Percentiles rank a stretch among this genome's conserved stretches.
Evolutionary conservation across 2,113 vertebrate species (phyloP).

Genomic region (Poeciliopsis prolifica): DNA sequence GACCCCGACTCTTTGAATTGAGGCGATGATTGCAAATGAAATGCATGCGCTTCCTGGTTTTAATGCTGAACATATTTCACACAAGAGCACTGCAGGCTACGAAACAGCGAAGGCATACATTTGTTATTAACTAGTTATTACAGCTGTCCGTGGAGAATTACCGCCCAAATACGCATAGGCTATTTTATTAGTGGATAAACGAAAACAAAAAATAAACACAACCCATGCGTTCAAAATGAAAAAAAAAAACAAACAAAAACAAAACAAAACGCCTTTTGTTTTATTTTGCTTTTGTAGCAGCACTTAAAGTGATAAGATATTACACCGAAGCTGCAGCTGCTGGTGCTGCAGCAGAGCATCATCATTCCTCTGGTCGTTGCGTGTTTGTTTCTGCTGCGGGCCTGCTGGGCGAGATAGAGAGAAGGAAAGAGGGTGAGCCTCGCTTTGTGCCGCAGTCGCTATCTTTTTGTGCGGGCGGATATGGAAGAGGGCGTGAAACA

Average conservation of each 20-base stretch:
- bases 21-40: constrained; percentile 64
- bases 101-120: constrained; percentile 15
- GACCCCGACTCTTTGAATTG: constrained; percentile 62
- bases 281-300: constrained; percentile 39
- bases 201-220: not conserved
- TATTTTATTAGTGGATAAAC: constrained; percentile 25
- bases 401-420: constrained; percentile 74
- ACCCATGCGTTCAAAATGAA: no score
- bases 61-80: constrained; percentile 45
- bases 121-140: constrained; percentile 31
- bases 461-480: constrained; percentile 79
- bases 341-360: constrained; percentile 49
- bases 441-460: constrained; percentile 73
- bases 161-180: constrained; percentile 15
- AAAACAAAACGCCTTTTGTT: constrained; percentile 35
- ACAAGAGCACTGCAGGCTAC: constrained; percentile 42
- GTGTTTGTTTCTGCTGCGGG: constrained; percentile 62
- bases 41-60: constrained; percentile 54
- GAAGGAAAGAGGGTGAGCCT: constrained; percentile 65
- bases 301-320: constrained; percentile 61
- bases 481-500: constrained; percentile 82
- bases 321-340: constrained; percentile 40
- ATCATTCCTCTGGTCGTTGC: constrained; percentile 68
- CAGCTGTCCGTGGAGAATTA: constrained; percentile 17
- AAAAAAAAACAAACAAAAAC: not conserved